Evolutionary conservation across 2,888 invertebrate species (phyloP), one percentile per base, ranked within the genome.

Genomic region (Drosophila planitibia): DNA sequence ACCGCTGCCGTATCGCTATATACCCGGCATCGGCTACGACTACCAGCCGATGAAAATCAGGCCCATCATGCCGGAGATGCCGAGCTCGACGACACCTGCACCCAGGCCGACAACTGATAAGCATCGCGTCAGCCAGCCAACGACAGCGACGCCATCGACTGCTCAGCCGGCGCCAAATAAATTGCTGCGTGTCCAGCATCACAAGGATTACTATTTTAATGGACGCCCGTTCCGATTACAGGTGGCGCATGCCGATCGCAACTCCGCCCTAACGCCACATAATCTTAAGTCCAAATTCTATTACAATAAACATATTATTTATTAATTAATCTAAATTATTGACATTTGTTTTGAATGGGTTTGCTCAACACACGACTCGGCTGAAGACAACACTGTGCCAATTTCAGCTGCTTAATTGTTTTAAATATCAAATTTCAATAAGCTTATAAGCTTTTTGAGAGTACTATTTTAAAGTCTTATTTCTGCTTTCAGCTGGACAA

Each of bases 1-100:
- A 0, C 97, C 97, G 4, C 96, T 96, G 49, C 97, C 97, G 0
- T 97, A 97, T 94, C 96, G 97, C 94, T 97, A 96, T 92, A 96
- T 97, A 3, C 97, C 97, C 0, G 97, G 97, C 3, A 93, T 97
- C 47, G 97, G 97, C 0, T 97, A 97, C 93, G 96, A 97, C 28
- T 97, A 97, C 0, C 96, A 97, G 82, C 97, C 97, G 0, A 95
- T 96, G 3, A 90, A 90, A 73, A 92, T 92, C 52, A 90, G 89
- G 57, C 91, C 92, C 25, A 89, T 92, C 19, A 28, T 85, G 6
- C 79, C 81, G 44, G 85, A 84, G 12, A 5, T 51, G 10, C 3
- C 69, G 55, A 67, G 33, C 32, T 5, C 72, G 19, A 16, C 52
- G 33, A 61, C 82, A 39, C 32, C 72, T 10, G 39, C 64, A 4